Evolutionary conservation across 2,797 vertebrate species (phyloP).

Genomic region (Hirundo rustica): DNA sequence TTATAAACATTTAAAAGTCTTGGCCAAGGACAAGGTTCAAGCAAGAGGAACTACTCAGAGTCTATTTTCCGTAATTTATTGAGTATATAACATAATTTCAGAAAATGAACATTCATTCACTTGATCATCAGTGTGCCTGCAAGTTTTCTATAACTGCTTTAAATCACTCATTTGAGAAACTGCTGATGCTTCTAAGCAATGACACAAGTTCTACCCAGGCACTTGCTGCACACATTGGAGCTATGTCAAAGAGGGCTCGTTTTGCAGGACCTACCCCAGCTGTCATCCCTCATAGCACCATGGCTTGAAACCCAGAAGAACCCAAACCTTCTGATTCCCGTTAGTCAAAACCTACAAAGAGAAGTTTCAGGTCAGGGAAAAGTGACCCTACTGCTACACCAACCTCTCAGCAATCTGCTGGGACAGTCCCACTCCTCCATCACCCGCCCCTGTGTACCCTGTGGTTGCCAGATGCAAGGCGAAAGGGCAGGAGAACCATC

Average conservation of each 20-base stretch:
- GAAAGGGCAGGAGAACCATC: background rate
- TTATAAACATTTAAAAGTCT: background rate
- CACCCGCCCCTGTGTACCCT: accelerated
- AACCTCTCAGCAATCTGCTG: background rate
- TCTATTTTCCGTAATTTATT: background rate
- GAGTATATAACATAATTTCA: background rate
- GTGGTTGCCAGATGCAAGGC: background rate
- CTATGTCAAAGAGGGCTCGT: accelerated
- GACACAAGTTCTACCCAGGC: background rate
- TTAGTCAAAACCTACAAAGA: background rate
- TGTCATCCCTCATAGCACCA: accelerated
- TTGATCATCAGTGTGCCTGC: background rate
- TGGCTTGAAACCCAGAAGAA: background rate
- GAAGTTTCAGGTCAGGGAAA: background rate
- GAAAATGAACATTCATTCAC: background rate
- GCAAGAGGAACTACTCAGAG: background rate
- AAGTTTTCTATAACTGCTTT: background rate
- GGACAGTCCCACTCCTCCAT: background rate
- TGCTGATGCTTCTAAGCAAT: background rate
- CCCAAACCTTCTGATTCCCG: background rate
- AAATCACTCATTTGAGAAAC: background rate
- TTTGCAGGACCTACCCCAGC: background rate
- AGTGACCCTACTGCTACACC: accelerated
- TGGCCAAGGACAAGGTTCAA: background rate
- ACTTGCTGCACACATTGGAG: background rate